Conservation (phyloP, 2,888 invertebrate genomes). For the Drosophila neotestacea region DNA sequence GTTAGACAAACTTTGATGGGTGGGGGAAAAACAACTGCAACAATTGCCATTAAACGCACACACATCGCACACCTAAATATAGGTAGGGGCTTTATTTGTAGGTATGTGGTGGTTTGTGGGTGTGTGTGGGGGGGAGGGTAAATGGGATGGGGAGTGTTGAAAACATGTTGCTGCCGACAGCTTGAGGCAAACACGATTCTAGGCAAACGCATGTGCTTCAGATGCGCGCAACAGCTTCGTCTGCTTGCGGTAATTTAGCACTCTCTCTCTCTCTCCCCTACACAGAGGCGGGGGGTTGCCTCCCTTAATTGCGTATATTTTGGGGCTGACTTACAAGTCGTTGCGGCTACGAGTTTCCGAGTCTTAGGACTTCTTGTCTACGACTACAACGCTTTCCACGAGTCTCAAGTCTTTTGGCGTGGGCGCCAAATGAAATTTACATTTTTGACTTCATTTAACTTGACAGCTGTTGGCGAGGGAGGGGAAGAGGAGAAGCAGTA, state of each 20-base stretch:
- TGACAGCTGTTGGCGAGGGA: constrained; percentile 49
- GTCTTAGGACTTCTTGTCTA: constrained; percentile 19
- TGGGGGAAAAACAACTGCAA: constrained; percentile 38
- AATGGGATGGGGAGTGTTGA: not conserved
- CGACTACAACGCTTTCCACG: not conserved
- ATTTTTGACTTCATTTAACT: constrained; percentile 78
- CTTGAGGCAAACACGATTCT: constrained; percentile 27
- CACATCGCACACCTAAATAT: not conserved
- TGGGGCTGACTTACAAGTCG: constrained; percentile 55
- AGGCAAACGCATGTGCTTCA: constrained; percentile 39
- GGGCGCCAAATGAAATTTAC: constrained; percentile 72
- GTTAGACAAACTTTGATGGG: constrained; percentile 40
- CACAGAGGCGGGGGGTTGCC: not conserved
- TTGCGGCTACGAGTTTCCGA: constrained; percentile 50
- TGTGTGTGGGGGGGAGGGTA: not conserved
- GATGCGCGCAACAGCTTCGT: constrained; percentile 61
- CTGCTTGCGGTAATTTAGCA: constrained; percentile 54
- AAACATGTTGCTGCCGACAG: constrained; percentile 66
- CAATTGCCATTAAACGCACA: constrained; percentile 60
- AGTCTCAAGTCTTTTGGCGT: constrained; percentile 34
- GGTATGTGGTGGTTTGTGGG: not conserved
- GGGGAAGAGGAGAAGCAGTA: not conserved
- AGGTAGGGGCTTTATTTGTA: not conserved
- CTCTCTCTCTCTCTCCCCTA: constrained; percentile 1
- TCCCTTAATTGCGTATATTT: constrained; percentile 65